Evolutionary conservation across 2,797 vertebrate species (phyloP).

Genomic region (Dryobates pubescens): DNA sequence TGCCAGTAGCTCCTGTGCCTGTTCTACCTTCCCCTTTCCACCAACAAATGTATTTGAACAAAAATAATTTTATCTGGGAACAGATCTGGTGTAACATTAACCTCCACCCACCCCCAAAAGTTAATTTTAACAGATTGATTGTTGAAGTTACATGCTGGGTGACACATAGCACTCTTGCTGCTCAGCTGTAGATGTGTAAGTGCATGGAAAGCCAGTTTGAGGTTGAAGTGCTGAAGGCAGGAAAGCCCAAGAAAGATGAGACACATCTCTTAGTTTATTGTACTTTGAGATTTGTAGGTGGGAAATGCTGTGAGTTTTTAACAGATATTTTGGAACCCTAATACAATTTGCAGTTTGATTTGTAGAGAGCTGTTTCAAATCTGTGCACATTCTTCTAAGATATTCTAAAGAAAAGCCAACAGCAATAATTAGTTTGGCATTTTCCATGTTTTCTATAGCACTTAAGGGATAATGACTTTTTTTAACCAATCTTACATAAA

Average conservation of each 20-base stretch:
- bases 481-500: conserved; percentile 28
- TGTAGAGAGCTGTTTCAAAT: conserved; percentile 39
- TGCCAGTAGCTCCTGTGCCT: neutral
- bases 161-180: neutral
- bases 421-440: conserved; percentile 65
- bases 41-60: neutral
- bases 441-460: conserved; percentile 54
- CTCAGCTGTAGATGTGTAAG: neutral
- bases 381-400: conserved; percentile 21
- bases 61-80: neutral
- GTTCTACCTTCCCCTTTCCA: neutral
- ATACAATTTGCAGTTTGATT: conserved; percentile 53
- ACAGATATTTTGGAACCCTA: conserved; percentile 3
- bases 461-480: conserved; percentile 31
- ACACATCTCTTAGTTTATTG: neutral
- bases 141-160: neutral
- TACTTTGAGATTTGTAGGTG: conserved; percentile 39
- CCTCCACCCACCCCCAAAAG: neutral
- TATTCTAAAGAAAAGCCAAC: conserved; percentile 42
- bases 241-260: neutral
- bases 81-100: neutral
- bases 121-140: neutral
- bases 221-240: neutral
- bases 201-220: neutral
- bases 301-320: conserved; percentile 45